Conservation (phyloP, 2,888 invertebrate genomes). For the Sepiola atlantica region DNA sequence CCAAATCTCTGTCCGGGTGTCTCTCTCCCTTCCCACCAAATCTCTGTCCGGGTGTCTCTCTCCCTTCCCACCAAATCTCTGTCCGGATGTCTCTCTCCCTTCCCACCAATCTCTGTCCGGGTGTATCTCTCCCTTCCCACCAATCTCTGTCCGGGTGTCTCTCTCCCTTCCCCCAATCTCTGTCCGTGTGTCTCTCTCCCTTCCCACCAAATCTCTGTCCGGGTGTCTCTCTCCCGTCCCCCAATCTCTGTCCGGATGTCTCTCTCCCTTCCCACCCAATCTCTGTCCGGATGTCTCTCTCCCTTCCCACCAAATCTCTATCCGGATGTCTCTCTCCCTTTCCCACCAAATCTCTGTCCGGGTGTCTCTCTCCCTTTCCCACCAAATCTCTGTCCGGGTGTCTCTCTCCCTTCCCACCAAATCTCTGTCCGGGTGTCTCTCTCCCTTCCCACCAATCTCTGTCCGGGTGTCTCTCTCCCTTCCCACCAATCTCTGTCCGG, state of each 20-base stretch:
- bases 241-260: not conserved
- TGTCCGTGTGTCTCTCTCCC: not conserved
- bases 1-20: not conserved
- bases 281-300: not conserved
- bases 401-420: no score
- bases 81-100: not conserved
- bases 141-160: no score
- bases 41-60: no score
- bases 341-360: not conserved
- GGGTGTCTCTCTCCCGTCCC: not conserved
- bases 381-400: no score
- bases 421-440: no score
- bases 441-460: not conserved
- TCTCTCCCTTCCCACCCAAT: not conserved
- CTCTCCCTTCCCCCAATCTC: not conserved
- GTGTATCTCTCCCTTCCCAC: no score
- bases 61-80: not conserved
- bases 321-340: not conserved
- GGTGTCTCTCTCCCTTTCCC: not conserved
- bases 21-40: not conserved
- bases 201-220: not conserved
- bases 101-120: no score
- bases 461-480: not conserved
- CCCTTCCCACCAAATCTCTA: no score
- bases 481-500: not conserved